Conservation (phyloP, 2,888 invertebrate genomes). For the Drosophila testacea region DNA sequence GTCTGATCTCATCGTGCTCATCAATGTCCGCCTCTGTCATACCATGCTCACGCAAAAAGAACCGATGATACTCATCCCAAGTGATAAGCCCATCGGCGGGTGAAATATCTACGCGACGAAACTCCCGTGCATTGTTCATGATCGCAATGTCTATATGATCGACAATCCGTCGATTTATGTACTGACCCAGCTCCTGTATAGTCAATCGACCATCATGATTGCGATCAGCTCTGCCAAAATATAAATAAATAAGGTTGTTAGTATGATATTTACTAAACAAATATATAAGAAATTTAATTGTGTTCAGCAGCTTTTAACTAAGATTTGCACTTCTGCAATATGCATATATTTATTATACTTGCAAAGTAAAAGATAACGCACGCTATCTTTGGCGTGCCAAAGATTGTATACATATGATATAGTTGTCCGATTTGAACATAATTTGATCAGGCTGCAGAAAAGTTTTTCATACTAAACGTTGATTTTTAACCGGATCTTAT, state of each 20-base stretch:
- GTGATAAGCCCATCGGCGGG: constrained; percentile 88
- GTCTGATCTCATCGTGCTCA: constrained; percentile 88
- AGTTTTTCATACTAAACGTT: too few relatives aligned
- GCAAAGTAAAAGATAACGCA: too few relatives aligned
- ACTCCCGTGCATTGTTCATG: constrained; percentile 88
- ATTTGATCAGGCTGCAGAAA: too few relatives aligned
- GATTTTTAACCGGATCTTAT: too few relatives aligned
- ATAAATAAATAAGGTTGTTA: background rate
- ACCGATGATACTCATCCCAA: constrained; percentile 93
- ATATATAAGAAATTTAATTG: too few relatives aligned
- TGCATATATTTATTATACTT: too few relatives aligned
- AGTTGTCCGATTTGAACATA: too few relatives aligned
- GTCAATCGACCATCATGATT: constrained; percentile 87
- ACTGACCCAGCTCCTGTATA: constrained; percentile 88
- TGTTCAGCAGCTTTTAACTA: too few relatives aligned
- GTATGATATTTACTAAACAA: too few relatives aligned
- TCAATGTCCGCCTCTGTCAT: constrained; percentile 88
- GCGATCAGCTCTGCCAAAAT: constrained; percentile 87
- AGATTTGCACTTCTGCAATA: too few relatives aligned
- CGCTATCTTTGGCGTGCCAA: too few relatives aligned
- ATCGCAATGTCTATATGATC: constrained; percentile 90
- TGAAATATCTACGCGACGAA: constrained; percentile 88
- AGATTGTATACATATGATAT: too few relatives aligned
- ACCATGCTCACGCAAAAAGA: constrained; percentile 90
- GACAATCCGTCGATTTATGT: constrained; percentile 89